Percentiles rank a stretch among this genome's conserved stretches.
These are phyloP conservation scores for Heliconius hewitsoni DNA, from an alignment of 1,140 invertebrate species.

Conservation along the genomic window DNA sequence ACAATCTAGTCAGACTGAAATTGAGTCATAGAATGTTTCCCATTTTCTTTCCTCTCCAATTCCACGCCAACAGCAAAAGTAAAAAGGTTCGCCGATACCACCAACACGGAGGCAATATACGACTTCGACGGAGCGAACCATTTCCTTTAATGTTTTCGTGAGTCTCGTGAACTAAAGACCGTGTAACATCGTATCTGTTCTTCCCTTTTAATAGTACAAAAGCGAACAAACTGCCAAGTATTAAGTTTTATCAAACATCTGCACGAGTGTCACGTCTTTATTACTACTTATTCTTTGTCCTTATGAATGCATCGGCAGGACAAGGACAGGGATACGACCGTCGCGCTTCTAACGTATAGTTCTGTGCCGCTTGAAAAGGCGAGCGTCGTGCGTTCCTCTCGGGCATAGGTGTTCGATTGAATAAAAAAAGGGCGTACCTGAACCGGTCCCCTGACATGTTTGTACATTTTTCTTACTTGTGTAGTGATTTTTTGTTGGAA, in stretches of 20 bases:
- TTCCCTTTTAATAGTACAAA: constrained; percentile 74
- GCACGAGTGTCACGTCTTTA: constrained; percentile 79
- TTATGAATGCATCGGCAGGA: constrained; percentile 62
- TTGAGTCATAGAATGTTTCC: constrained; percentile 76
- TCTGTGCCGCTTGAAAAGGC: constrained; percentile 54
- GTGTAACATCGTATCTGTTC: constrained; percentile 75
- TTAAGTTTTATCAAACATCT: constrained; percentile 80
- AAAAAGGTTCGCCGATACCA: constrained; percentile 68
- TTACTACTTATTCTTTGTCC: constrained; percentile 79
- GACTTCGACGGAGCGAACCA: constrained; percentile 57
- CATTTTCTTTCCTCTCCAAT: constrained; percentile 73
- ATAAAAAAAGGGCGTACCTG: constrained; percentile 78
- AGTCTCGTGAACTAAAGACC: constrained; percentile 73
- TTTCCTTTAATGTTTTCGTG: constrained; percentile 78
- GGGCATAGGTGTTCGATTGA: constrained; percentile 73
- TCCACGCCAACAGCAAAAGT: constrained; percentile 69
- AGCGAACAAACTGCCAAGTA: constrained; percentile 73
- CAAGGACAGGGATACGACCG: constrained; percentile 51
- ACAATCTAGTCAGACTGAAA: constrained; percentile 65
- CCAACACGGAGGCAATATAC: constrained; percentile 69
- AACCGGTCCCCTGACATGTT: constrained; percentile 74
- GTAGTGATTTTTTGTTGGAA: constrained; percentile 69
- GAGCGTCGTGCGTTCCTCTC: constrained; percentile 59
- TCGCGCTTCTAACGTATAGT: constrained; percentile 55
- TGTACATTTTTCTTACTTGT: constrained; percentile 77